A percentile compares a stretch with the other conserved stretches of the same genome.
Evolutionary conservation across 2,113 vertebrate genomes (phyloP).

Genomic region (Pristiophorus japonicus): DNA sequence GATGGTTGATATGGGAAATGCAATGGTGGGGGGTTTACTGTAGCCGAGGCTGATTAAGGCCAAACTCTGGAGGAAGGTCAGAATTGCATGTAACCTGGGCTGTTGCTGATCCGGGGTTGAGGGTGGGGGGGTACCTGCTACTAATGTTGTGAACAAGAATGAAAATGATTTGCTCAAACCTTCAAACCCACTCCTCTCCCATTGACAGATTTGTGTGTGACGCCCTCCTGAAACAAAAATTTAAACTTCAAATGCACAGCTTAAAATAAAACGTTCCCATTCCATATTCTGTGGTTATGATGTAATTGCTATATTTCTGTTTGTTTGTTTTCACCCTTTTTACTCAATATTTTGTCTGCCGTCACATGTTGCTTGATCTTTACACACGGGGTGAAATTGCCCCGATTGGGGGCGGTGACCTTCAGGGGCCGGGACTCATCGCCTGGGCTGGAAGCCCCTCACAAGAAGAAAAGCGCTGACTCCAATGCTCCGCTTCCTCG

Average conservation of each 20-base stretch:
- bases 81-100: background rate
- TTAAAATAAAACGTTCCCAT: background rate
- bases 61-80: background rate
- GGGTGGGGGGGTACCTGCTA: background rate
- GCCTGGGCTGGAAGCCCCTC: too few species aligned
- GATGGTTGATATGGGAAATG: background rate
- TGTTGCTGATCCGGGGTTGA: too few species aligned
- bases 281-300: background rate
- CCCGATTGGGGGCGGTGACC: too few species aligned
- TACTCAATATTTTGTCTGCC: background rate
- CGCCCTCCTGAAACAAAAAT: background rate
- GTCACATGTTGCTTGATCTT: too few species aligned
- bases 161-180: background rate
- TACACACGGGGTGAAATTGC: too few species aligned
- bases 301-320: background rate
- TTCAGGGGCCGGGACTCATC: too few species aligned
- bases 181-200: too few species aligned
- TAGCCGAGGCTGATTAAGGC: background rate
- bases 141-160: background rate
- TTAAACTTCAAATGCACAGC: background rate
- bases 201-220: too few species aligned
- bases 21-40: background rate
- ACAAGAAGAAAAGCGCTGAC: too few species aligned
- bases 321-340: background rate
- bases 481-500: too few species aligned